A percentile compares a stretch with the other conserved stretches of the same genome.
Conservation (phyloP, 2,888 invertebrate species). For the Thymelicus sylvestris region DNA sequence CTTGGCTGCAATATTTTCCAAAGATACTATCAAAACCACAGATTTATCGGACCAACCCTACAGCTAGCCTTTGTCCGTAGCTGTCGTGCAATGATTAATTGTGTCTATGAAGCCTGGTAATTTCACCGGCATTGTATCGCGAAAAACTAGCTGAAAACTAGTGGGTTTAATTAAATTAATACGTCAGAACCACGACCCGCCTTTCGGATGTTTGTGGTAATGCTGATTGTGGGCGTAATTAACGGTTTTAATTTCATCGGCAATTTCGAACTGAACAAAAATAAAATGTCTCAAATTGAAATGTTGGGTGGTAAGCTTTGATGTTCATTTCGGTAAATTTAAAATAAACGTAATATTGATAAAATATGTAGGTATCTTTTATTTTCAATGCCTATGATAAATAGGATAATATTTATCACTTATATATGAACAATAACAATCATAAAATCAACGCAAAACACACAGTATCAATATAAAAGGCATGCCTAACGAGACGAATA, state of each 20-base stretch:
- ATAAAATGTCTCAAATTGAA: constrained; percentile 3
- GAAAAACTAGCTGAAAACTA: constrained; percentile 66
- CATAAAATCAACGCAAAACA: no score
- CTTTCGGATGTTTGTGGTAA: constrained; percentile 46
- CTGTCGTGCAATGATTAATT: constrained; percentile 76
- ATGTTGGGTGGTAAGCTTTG: not conserved
- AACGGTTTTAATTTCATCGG: constrained; percentile 31
- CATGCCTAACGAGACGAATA: not conserved
- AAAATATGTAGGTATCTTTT: no score
- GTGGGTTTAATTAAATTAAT: constrained; percentile 51
- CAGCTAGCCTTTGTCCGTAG: constrained; percentile 62
- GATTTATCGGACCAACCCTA: constrained; percentile 49
- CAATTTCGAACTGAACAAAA: not conserved
- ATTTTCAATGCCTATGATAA: no score
- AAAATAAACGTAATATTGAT: no score
- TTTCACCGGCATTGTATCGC: constrained; percentile 57
- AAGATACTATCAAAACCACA: constrained; percentile 4
- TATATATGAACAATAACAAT: no score
- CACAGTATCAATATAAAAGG: not conserved
- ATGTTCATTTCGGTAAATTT: not conserved
- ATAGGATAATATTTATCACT: no score
- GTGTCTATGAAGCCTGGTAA: constrained; percentile 74
- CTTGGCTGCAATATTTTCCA: no score
- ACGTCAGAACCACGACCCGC: constrained; percentile 48
- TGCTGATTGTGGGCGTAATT: constrained; percentile 29